phyloP scores from a whole-genome alignment of 2,888 invertebrate species.

The Leptothorax acervorum region DNA sequence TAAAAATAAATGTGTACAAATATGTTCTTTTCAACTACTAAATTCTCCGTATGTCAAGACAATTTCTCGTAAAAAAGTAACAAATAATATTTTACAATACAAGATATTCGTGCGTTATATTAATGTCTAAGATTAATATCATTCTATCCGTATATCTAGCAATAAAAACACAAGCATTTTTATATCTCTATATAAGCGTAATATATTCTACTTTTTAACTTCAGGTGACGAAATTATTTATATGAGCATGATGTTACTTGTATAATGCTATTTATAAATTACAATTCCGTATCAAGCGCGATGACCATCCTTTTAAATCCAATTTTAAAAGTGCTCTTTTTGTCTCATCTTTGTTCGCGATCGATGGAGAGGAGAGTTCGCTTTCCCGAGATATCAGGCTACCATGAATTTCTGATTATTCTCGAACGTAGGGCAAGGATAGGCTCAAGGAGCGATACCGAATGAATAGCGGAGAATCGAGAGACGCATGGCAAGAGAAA shows the following conservation, averaged over 20 bases:
- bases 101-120: not conserved
- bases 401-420: constrained; percentile 57
- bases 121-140: not conserved
- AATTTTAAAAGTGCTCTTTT: constrained; percentile 50
- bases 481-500: not conserved
- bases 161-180: not conserved
- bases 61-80: not conserved
- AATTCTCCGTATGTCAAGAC: not conserved
- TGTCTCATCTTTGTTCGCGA: constrained; percentile 54
- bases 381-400: constrained; percentile 72
- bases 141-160: not conserved
- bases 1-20: not conserved
- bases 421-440: not conserved
- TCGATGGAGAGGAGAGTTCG: not conserved
- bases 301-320: not conserved
- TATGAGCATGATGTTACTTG: not conserved
- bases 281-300: not conserved
- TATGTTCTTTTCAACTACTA: not conserved
- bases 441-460: not conserved
- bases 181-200: not conserved
- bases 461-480: not conserved
- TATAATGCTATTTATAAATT: not conserved
- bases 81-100: not conserved
- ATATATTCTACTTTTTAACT: not conserved
- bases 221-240: not conserved